Evolutionary conservation across 2,888 invertebrate genomes (phyloP).

Genomic region (Platycheirus albimanus): DNA sequence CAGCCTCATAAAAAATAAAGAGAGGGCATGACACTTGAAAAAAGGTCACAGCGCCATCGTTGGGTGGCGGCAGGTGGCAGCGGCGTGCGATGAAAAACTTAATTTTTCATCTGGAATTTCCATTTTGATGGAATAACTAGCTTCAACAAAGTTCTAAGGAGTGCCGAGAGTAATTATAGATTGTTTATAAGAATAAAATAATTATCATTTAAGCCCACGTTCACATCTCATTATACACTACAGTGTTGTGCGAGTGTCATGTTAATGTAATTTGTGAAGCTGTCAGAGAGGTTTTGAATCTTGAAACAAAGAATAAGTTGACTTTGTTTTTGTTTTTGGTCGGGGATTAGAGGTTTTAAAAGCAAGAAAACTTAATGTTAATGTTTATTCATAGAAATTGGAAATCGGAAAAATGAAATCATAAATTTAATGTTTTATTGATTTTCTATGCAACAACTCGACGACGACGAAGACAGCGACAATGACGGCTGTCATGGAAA

Average conservation of each 20-base stretch:
- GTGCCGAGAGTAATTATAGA: slow-evolving; percentile 14
- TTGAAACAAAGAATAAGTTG: not conserved
- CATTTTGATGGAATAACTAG: slow-evolving; percentile 14
- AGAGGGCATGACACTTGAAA: slow-evolving; percentile 9
- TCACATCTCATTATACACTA: not conserved
- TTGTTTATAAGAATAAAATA: slow-evolving; percentile 3
- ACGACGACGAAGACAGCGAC: too few species aligned
- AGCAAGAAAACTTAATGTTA: too few species aligned
- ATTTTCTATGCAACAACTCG: too few species aligned
- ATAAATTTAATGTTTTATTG: too few species aligned
- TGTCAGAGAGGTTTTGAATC: not conserved
- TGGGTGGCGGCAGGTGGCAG: too few species aligned
- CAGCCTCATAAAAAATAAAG: too few species aligned
- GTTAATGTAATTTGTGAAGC: not conserved
- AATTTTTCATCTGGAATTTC: slow-evolving; percentile 27
- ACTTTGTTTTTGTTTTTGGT: too few species aligned
- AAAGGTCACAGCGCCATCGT: too few species aligned
- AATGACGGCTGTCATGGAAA: too few species aligned
- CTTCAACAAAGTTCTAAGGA: slow-evolving; percentile 7
- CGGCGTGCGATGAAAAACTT: slow-evolving; percentile 44
- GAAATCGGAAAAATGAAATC: too few species aligned
- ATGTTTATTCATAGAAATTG: too few species aligned
- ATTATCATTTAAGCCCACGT: not conserved
- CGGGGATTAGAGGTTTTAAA: too few species aligned
- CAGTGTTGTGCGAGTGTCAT: not conserved